Evolutionary conservation across 2,113 vertebrate genomes (phyloP).

Genomic region (Collichthys lucidus): DNA sequence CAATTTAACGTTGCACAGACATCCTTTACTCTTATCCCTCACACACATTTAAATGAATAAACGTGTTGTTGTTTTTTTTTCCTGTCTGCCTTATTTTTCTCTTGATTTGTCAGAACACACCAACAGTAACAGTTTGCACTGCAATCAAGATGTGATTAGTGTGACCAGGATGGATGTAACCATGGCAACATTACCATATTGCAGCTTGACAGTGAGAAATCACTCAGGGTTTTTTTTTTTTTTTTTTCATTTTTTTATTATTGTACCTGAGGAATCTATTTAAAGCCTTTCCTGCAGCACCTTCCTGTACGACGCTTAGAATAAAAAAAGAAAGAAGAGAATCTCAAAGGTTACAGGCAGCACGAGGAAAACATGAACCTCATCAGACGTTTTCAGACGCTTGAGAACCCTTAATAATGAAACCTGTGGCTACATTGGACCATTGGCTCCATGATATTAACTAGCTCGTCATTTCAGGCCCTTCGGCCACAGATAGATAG

Average conservation of each 20-base stretch:
- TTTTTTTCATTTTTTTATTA: too few relatives aligned
- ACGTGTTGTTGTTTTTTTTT: background rate
- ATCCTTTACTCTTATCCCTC: too few relatives aligned
- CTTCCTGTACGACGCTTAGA: constrained; percentile 13
- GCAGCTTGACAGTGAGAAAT: constrained; percentile 38
- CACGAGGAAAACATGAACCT: background rate
- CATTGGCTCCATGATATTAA: too few relatives aligned
- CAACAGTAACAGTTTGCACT: constrained; percentile 36
- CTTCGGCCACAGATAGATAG: too few relatives aligned
- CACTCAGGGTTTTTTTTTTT: constrained; percentile 11
- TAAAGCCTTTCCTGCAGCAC: constrained; percentile 39
- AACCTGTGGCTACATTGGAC: too few relatives aligned
- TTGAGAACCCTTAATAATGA: too few relatives aligned
- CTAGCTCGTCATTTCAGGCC: too few relatives aligned
- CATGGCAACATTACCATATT: constrained; percentile 65
- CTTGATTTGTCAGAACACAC: constrained; percentile 10
- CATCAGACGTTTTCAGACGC: background rate
- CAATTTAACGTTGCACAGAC: background rate
- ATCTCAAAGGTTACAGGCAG: background rate
- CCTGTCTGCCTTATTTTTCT: background rate
- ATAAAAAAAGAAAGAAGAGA: constrained; percentile 17
- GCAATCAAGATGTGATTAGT: constrained; percentile 64
- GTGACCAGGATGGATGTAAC: constrained; percentile 50
- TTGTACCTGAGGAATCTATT: constrained; percentile 50
- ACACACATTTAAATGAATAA: background rate